Evolutionary conservation across 1,140 invertebrate genomes (phyloP).

Genomic region (Neodiprion pinetum): DNA sequence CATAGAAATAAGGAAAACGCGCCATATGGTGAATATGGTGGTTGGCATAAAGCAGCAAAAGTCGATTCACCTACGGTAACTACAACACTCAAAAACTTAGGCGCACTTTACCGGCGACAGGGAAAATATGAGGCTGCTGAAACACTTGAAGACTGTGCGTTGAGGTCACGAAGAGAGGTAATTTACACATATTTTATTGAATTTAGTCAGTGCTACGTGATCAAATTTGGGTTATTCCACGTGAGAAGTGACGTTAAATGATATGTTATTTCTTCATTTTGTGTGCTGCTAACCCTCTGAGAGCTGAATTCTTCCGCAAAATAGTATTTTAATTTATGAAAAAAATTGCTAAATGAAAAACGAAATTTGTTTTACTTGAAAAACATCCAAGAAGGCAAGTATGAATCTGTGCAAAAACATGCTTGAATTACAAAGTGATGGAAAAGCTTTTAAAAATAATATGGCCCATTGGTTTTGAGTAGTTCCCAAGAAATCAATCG

Average conservation of each 20-base stretch:
- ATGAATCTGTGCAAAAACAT: too few relatives aligned
- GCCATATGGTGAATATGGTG: conserved; percentile 93
- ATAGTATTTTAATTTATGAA: too few relatives aligned
- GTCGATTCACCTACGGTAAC: conserved; percentile 97
- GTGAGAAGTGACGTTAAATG: not conserved
- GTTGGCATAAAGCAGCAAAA: conserved; percentile 99
- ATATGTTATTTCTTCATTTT: conserved; percentile 18
- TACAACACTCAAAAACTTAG: conserved; percentile 96
- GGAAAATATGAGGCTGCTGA: conserved; percentile 99
- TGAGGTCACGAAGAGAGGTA: conserved; percentile 93
- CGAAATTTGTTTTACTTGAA: too few relatives aligned
- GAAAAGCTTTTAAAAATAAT: too few relatives aligned
- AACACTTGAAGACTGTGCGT: conserved; percentile 96
- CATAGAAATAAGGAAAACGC: conserved; percentile 89
- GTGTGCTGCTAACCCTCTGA: not conserved
- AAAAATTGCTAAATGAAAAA: too few relatives aligned
- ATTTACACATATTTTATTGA: conserved; percentile 22
- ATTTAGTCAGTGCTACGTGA: too few relatives aligned
- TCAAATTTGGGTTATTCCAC: too few relatives aligned
- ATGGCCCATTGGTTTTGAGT: too few relatives aligned
- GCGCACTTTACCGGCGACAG: conserved; percentile 95
- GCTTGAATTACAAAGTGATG: too few relatives aligned
- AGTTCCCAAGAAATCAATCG: too few relatives aligned
- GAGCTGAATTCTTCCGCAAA: too few relatives aligned
- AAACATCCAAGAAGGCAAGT: too few relatives aligned